Base-by-base conservation (phyloP, 2,888 invertebrate species). In the Apodemia duryi region DNA sequence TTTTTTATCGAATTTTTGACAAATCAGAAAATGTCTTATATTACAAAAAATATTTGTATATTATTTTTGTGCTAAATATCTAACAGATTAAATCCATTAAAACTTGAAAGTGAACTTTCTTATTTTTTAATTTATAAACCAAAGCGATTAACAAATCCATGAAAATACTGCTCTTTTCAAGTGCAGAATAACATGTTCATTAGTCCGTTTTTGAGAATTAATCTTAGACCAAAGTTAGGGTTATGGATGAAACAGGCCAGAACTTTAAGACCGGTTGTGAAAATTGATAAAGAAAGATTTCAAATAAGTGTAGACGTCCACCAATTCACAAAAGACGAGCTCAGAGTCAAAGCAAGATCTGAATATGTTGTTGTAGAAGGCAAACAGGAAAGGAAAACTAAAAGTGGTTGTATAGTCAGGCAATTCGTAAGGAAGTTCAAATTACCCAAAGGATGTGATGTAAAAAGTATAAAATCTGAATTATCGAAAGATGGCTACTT, bases 331-430 rank as follows among this genome's bases (percentile, higher is more conserved):
- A 84, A 79, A 66, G 84, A 89, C 11, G 90, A 91, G 66, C 76
- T 91, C 10, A 71, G 80, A 10, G 86, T 90, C 0, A 88, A 86
- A 68, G 90, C 87, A 0, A 73, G 81, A 0, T 74, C 80, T 2
- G 84, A 88, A n/a, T 85, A 80, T 65, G 79, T 91, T 0, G 68
- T 85, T 0, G 80, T 91, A 5, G 86, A 91, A 76, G 91, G 91
- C 0, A 88, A 87, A 67, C 85, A 88, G n/a, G 90, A 89, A 51
- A 78, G 78, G 29, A 78, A 81, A 66, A 81, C 79, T 0, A 74
- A 79, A 32, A 74, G 73, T 13, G 88, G 88, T 0, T 81, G 73
- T 52, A 67, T 85, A 1, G 65, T 84, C 1, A 74, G 84, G 4
- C 81, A 84, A 21, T 89, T 91, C 65, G 73, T 81, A 0, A 77